phyloP scores from a whole-genome alignment of 1,140 invertebrate genomes.

The Drosophila tristis region DNA sequence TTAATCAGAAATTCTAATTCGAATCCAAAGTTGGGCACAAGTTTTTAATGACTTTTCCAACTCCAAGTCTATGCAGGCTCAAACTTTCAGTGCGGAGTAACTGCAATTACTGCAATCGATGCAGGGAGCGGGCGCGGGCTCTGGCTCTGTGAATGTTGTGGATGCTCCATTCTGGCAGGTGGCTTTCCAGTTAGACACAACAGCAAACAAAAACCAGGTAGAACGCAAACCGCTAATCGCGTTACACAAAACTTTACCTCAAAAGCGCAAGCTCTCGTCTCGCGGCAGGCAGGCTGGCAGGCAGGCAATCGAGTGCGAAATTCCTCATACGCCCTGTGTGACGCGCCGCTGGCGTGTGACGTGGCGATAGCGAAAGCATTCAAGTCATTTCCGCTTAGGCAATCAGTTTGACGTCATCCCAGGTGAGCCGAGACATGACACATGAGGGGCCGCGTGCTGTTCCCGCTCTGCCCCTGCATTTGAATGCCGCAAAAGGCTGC shows the following conservation, averaged over 20 bases:
- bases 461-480: conserved; percentile 46
- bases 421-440: conserved; percentile 19
- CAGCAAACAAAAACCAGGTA: conserved; percentile 58
- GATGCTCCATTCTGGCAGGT: conserved; percentile 4
- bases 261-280: conserved; percentile 3
- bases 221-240: conserved; percentile 75
- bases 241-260: conserved; percentile 74
- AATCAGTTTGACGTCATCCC: conserved; percentile 61
- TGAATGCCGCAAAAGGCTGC: conserved; percentile 77
- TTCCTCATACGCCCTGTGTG: conserved; percentile 74
- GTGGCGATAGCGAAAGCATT: conserved; percentile 65
- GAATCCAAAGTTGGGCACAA: conserved; percentile 66
- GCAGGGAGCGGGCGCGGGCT: conserved; percentile 6
- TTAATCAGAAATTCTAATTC: conserved; percentile 77
- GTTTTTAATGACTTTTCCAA: conserved; percentile 81
- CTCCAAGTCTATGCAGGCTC: conserved; percentile 20
- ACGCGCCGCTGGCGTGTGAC: conserved; percentile 32
- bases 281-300: not conserved
- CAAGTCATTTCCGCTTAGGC: conserved; percentile 82
- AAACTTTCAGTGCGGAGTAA: conserved; percentile 37
- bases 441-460: conserved; percentile 66
- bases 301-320: conserved; percentile 77
- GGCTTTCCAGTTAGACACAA: conserved; percentile 57
- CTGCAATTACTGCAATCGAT: conserved; percentile 70
- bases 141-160: not conserved